Evolutionary conservation across 2,797 vertebrate species (phyloP), one percentile per base, ranked within the genome.

Genomic region (Cyprinella venusta): DNA sequence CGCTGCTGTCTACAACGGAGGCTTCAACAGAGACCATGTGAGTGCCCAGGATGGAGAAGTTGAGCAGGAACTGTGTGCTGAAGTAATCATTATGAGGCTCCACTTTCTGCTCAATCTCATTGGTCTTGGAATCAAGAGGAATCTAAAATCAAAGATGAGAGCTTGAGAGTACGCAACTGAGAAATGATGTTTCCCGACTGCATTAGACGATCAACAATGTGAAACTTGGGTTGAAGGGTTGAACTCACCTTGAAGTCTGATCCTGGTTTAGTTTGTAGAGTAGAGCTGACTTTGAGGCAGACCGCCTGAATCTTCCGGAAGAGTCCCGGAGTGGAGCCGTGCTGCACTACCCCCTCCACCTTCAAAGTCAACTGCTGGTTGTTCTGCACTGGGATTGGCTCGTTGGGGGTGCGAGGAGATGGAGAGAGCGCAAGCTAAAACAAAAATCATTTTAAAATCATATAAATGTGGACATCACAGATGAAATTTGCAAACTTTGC

Each of bases 31-130:
- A 96, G 82, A 99, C 97, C 1, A 92, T 92, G 91, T 99, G 98
- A 15, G 95, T 98, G 50, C 98, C 98, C 81, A 98, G 92, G 82
- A 98, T 91, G 21, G 95, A 93, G 84, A 99, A 98, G 92, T 98
- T 99, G 74, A 99, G 91, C 86, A 99, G 91, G 88, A 99, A 99
- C 88, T 98, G 98, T 74, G 97, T 99, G 94, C 98, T 99, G 94
- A 99, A 99, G 92, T 99, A 99, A 92, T 99, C 98, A 0, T 99
- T 99, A 90, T 99, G 98, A 2, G 98, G 98, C 80, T 98, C 97
- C 0, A 99, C 98, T 10, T 94, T 95, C 94, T 99, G 97, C 88
- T 99, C 97, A 84, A 99, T 98, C 93, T 99, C 98, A 40, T 97
- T 99, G 24, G 95, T 96, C 93, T 96, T 95, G 42, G 86, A 92